A percentile compares a stretch with the other conserved stretches of the same genome.
These are phyloP conservation scores for Zonitis immaculata DNA, from an alignment of 2,888 invertebrate genomes.

Conservation along the genomic window DNA sequence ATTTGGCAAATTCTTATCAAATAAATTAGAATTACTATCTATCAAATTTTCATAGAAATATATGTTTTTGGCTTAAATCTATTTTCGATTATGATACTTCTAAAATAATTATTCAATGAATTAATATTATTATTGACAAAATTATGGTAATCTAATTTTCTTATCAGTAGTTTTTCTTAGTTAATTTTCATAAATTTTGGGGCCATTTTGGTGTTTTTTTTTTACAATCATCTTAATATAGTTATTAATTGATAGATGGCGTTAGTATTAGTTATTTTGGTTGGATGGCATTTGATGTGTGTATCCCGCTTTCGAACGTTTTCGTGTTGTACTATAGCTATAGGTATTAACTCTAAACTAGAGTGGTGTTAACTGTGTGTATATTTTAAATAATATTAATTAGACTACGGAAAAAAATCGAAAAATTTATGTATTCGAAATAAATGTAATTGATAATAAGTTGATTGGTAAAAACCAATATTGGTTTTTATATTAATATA, in stretches of 20 bases:
- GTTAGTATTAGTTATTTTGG: conserved; percentile 9
- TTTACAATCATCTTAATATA: too few species aligned
- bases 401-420: not conserved
- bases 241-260: conserved; percentile 9
- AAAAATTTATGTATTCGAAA: not conserved
- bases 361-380: conserved; percentile 15
- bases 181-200: too few species aligned
- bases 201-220: too few species aligned
- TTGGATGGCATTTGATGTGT: conserved; percentile 13
- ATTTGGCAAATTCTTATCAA: too few species aligned
- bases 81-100: too few species aligned
- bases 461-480: not conserved
- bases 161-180: too few species aligned
- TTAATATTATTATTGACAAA: too few species aligned
- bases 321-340: conserved; percentile 16
- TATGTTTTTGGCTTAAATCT: too few species aligned
- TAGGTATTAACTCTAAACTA: conserved; percentile 5
- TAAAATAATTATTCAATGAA: too few species aligned
- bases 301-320: conserved; percentile 18
- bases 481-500: not conserved
- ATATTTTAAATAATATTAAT: not conserved
- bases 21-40: too few species aligned
- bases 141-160: too few species aligned
- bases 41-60: too few species aligned
- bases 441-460: not conserved